phyloP scores from a whole-genome alignment of 2,888 invertebrate species.

The Dolichomitus sp. region DNA sequence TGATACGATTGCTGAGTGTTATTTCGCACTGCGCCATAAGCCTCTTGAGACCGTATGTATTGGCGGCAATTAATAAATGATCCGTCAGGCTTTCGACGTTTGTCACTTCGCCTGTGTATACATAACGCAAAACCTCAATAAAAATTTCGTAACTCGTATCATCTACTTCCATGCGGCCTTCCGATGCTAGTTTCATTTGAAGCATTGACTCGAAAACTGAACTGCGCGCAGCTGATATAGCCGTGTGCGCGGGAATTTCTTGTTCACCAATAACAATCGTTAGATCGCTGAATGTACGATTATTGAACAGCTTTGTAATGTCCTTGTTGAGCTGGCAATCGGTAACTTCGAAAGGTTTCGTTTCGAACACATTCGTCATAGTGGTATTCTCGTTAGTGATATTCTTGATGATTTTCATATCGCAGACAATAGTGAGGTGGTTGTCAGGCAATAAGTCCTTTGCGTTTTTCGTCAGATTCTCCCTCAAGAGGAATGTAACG shows the following conservation, averaged over 20 bases:
- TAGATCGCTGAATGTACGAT: slow-evolving; percentile 4
- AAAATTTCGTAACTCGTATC: background rate
- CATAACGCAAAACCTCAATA: slow-evolving; percentile 20
- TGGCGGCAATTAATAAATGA: slow-evolving; percentile 21
- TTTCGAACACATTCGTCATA: background rate
- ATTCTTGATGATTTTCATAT: background rate
- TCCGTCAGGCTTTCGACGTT: background rate
- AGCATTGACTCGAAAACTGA: slow-evolving; percentile 23
- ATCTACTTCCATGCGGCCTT: background rate
- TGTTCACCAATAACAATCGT: slow-evolving; percentile 6
- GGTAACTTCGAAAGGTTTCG: background rate
- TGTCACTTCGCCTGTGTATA: slow-evolving; percentile 31
- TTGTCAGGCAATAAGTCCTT: background rate
- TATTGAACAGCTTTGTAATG: background rate
- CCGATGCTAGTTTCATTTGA: background rate
- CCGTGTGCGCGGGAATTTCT: slow-evolving; percentile 31
- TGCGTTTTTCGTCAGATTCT: background rate
- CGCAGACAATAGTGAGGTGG: background rate
- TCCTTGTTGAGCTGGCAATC: background rate
- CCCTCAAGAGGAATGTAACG: background rate
- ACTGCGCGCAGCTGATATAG: slow-evolving; percentile 35
- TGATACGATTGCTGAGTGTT: background rate
- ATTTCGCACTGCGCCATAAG: slow-evolving; percentile 30
- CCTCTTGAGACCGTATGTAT: slow-evolving; percentile 8
- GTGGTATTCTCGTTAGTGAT: too few relatives aligned